Percentiles rank a stretch among this genome's conserved stretches.
Evolutionary conservation across 2,888 invertebrate genomes (phyloP).

Genomic region (Drosophila emarginata): DNA sequence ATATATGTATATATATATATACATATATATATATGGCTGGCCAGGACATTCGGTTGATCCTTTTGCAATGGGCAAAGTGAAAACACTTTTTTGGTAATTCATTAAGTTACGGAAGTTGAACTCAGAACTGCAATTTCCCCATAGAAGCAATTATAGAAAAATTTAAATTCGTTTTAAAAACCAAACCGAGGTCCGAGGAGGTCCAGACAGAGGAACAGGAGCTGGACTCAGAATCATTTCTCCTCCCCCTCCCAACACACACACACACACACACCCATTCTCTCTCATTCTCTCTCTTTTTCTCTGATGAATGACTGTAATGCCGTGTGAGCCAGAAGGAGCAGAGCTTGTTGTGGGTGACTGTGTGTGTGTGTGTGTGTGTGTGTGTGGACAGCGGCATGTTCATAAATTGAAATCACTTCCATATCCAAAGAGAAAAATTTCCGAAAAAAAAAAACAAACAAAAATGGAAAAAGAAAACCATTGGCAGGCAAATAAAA

Average conservation of each 20-base stretch:
- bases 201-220: constrained; percentile 45
- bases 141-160: constrained; percentile 82
- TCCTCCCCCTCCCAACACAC: constrained; percentile 25
- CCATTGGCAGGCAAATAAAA: constrained; percentile 57
- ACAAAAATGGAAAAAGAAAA: constrained; percentile 41
- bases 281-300: constrained; percentile 14
- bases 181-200: constrained; percentile 54
- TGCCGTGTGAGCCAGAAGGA: constrained; percentile 40
- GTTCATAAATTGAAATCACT: constrained; percentile 82
- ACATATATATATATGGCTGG: neutral
- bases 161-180: constrained; percentile 79
- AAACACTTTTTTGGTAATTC: constrained; percentile 82
- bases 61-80: constrained; percentile 50
- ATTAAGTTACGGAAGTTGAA: constrained; percentile 83
- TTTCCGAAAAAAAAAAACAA: constrained; percentile 67
- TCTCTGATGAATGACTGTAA: constrained; percentile 63
- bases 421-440: constrained; percentile 76
- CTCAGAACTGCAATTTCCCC: constrained; percentile 83
- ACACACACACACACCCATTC: neutral
- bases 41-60: constrained; percentile 7
- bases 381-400: constrained; percentile 74
- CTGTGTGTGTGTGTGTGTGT: constrained; percentile 27
- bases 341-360: constrained; percentile 21
- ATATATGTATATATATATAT: neutral
- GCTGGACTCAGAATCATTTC: constrained; percentile 28